These are phyloP conservation scores for Gasterosteus aculeatus DNA, from an alignment of 2,113 vertebrate species.

Conservation along the genomic window DNA sequence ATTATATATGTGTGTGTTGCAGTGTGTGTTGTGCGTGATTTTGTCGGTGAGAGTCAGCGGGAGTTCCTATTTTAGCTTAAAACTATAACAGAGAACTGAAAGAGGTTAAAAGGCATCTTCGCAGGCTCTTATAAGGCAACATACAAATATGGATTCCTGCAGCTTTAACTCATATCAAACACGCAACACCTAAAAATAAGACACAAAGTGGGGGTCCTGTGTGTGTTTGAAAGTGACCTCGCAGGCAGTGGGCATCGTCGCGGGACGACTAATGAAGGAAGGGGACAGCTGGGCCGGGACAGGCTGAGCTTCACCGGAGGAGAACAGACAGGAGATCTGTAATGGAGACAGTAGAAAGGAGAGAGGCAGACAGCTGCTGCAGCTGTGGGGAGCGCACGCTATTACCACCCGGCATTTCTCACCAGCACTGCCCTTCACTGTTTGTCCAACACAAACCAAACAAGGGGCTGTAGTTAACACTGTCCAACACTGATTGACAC, in stretches of 20 bases:
- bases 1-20: constrained; percentile 11
- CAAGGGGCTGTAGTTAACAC: neutral
- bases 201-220: neutral
- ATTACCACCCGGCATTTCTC: constrained; percentile 57
- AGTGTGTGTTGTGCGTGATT: neutral
- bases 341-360: constrained; percentile 63
- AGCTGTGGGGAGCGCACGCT: constrained; percentile 56
- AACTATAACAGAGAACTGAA: neutral
- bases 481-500: neutral
- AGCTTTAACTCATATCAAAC: neutral
- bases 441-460: constrained; percentile 7
- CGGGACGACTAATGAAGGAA: constrained; percentile 61
- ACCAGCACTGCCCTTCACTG: constrained; percentile 37
- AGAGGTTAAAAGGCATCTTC: neutral
- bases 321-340: constrained; percentile 55
- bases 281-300: constrained; percentile 71
- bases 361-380: constrained; percentile 71
- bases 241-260: constrained; percentile 19
- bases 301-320: constrained; percentile 27
- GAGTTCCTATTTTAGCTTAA: constrained; percentile 35
- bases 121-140: neutral
- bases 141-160: neutral
- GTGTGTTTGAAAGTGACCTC: constrained; percentile 50
- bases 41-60: constrained; percentile 38
- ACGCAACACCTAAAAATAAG: neutral